phyloP scores from a whole-genome alignment of 2,113 vertebrate genomes.

The Clinocottus analis region DNA sequence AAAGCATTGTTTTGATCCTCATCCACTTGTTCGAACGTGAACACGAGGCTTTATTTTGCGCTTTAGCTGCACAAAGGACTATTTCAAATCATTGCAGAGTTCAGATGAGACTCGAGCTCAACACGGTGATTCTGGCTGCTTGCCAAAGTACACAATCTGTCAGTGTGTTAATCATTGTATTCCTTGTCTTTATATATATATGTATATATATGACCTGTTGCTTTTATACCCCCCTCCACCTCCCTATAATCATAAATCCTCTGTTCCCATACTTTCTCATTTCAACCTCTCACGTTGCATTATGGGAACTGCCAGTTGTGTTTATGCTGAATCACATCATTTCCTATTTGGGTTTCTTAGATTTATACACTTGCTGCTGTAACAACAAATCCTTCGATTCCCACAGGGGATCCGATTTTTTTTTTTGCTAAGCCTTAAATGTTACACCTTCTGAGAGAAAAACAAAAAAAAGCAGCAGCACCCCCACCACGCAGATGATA shows the following conservation, averaged over 20 bases:
- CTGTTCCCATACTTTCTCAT: slow-evolving; percentile 9
- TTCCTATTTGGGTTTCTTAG: not conserved
- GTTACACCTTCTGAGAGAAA: not conserved
- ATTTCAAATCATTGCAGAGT: not conserved
- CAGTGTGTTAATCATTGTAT: slow-evolving; percentile 40
- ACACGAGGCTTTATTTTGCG: not conserved
- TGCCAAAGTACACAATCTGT: slow-evolving; percentile 11
- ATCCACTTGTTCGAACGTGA: no score
- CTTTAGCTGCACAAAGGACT: not conserved
- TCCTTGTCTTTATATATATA: slow-evolving; percentile 5
- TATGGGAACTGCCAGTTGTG: not conserved
- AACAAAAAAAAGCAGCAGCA: not conserved
- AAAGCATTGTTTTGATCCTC: not conserved
- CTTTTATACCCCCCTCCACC: slow-evolving; percentile 18
- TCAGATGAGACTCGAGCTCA: not conserved
- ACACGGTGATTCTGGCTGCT: not conserved
- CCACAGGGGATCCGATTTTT: not conserved
- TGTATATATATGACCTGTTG: not conserved
- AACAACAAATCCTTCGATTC: not conserved
- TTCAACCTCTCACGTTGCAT: slow-evolving; percentile 2
- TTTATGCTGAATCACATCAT: not conserved
- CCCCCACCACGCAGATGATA: not conserved
- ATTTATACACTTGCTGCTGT: slow-evolving; percentile 1
- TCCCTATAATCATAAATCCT: slow-evolving; percentile 38
- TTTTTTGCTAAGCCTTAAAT: not conserved